Conservation (phyloP, 2,113 vertebrate species). For the Sporophila hypoxantha region DNA sequence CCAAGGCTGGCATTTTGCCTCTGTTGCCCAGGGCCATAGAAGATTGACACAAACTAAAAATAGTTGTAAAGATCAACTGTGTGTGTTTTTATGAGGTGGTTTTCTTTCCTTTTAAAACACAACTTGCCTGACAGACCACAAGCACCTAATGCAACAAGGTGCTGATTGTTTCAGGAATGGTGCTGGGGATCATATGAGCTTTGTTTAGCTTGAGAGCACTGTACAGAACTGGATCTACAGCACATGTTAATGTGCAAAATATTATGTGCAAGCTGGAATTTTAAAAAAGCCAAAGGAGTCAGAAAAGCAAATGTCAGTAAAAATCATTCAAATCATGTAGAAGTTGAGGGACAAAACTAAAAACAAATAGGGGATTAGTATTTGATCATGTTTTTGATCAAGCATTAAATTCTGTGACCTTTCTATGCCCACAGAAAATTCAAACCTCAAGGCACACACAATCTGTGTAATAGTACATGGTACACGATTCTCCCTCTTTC, state of each 20-base stretch:
- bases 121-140: background rate
- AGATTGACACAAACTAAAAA: constrained; percentile 58
- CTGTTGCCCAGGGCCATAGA: constrained; percentile 29
- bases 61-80: constrained; percentile 50
- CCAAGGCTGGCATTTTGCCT: constrained; percentile 61
- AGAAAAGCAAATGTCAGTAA: background rate
- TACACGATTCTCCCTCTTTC: background rate
- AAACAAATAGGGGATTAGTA: background rate
- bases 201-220: background rate
- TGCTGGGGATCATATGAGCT: background rate
- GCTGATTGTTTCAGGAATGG: background rate
- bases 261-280: background rate
- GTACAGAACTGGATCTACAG: background rate
- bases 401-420: background rate
- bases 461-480: background rate
- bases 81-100: background rate
- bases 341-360: background rate
- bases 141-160: background rate
- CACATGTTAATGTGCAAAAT: background rate
- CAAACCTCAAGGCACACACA: background rate
- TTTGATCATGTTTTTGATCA: background rate
- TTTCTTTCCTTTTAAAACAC: background rate
- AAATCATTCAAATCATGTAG: background rate
- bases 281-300: background rate
- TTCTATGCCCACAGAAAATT: background rate